Conservation (phyloP, 2,113 vertebrate species). For the Ophthalmolycus amberensis region DNA sequence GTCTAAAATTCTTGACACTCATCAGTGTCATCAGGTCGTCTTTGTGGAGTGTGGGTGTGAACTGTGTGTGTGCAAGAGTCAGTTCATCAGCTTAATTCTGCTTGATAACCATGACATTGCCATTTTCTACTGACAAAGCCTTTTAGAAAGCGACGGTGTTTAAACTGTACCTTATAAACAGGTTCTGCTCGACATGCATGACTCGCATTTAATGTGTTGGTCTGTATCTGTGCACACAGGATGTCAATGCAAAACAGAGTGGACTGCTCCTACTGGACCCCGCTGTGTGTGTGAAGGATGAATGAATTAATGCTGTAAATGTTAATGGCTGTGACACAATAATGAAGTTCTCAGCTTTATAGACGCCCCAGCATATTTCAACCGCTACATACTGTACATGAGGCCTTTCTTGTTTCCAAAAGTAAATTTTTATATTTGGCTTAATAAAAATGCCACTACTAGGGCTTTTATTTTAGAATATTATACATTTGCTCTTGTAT, state of each 20-base stretch:
- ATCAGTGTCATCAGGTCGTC: neutral
- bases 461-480: neutral
- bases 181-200: no score
- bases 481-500: neutral
- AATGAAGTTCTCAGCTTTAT: no score
- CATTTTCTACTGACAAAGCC: no score
- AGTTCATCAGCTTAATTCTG: neutral
- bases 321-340: neutral
- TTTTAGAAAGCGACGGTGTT: no score
- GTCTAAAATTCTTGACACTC: neutral
- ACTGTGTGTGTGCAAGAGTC: neutral
- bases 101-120: neutral
- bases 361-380: no score
- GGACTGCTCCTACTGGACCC: no score
- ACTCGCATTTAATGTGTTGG: no score
- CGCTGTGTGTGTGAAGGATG: neutral
- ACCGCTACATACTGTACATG: neutral
- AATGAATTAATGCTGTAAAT: neutral
- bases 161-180: no score
- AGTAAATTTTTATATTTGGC: neutral
- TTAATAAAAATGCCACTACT: neutral
- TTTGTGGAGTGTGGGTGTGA: neutral
- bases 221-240: neutral
- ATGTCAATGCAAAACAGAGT: neutral
- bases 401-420: neutral